Percentiles rank a stretch among this genome's conserved stretches.
phyloP scores from a whole-genome alignment of 2,888 invertebrate species.

The Ceraclea dissimilis region DNA sequence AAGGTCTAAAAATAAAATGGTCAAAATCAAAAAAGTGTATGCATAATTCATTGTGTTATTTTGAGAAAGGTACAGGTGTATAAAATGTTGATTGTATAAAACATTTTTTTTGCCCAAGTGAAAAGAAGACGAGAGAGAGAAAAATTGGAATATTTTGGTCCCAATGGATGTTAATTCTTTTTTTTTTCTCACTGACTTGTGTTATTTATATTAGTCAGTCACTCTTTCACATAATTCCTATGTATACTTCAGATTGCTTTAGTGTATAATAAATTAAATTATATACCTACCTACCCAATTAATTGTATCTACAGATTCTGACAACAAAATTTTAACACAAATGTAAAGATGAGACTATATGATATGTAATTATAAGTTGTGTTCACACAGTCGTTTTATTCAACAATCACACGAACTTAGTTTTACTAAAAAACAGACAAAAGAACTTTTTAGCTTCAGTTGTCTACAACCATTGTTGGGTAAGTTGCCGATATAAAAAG shows the following conservation, averaged over 20 bases:
- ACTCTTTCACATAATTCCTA: background rate
- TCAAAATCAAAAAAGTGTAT: background rate
- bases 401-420: no score
- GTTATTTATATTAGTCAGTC: background rate
- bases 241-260: background rate
- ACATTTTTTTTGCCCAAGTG: no score
- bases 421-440: no score
- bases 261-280: background rate
- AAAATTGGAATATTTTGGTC: background rate
- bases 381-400: no score
- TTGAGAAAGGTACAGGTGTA: background rate
- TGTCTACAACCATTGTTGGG: no score
- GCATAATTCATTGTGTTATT: background rate
- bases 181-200: no score
- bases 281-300: background rate
- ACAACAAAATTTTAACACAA: no score
- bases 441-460: no score
- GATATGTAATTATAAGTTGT: no score
- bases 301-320: no score
- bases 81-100: background rate
- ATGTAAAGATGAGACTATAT: no score
- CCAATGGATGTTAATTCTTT: background rate
- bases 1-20: background rate
- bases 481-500: no score
- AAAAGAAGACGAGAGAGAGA: background rate